Percentiles rank a stretch among this genome's conserved stretches.
Evolutionary conservation across 2,888 invertebrate genomes (phyloP).

Genomic region (Melanchra persicariae): DNA sequence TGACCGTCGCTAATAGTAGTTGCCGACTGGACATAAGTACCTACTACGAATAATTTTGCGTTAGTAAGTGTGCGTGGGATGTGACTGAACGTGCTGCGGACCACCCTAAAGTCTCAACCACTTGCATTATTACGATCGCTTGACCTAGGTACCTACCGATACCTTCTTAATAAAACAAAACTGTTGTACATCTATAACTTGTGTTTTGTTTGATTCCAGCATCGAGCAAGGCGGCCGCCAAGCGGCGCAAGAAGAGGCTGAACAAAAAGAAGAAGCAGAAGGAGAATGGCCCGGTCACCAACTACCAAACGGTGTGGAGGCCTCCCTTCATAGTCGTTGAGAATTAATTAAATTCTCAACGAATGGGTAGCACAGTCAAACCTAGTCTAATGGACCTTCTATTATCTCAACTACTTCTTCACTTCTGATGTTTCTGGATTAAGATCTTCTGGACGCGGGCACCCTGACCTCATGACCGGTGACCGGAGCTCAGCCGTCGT

Average conservation of each 20-base stretch:
- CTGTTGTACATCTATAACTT: background rate
- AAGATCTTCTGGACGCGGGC: constrained; percentile 1
- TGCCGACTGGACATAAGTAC: too few species aligned
- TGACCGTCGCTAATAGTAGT: too few species aligned
- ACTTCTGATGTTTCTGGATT: constrained; percentile 1
- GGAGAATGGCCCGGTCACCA: constrained; percentile 23
- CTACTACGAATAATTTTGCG: background rate
- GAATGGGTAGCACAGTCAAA: constrained; percentile 34
- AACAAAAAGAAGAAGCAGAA: constrained; percentile 25
- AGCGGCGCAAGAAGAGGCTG: constrained; percentile 30
- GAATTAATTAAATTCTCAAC: constrained; percentile 43
- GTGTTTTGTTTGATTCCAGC: constrained; percentile 25
- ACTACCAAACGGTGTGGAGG: constrained; percentile 19
- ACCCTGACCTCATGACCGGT: constrained; percentile 16
- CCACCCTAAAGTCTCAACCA: too few species aligned
- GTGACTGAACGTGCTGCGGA: background rate
- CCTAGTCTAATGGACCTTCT: constrained; percentile 3
- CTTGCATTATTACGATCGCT: background rate
- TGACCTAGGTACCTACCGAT: background rate
- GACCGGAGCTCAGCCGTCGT: background rate
- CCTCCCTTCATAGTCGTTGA: constrained; percentile 52
- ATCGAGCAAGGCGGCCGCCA: constrained; percentile 16
- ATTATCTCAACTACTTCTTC: constrained; percentile 7
- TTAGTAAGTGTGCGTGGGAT: background rate
- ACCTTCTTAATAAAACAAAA: background rate